These are phyloP conservation scores for Andrena chrysosceles DNA, from an alignment of 2,888 invertebrate genomes.

Conservation along the genomic window DNA sequence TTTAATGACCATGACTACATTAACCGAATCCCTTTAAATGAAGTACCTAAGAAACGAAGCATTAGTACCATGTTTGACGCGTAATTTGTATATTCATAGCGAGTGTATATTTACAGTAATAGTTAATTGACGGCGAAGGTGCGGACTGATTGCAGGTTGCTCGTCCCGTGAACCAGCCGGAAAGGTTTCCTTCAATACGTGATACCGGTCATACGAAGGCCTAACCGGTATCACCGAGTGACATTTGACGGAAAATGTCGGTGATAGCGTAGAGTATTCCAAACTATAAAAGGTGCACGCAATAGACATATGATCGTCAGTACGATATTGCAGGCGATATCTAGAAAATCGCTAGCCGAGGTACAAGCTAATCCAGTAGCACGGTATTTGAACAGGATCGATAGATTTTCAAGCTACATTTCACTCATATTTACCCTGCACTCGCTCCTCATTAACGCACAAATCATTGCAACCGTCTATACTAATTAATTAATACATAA, in stretches of 20 bases:
- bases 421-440: background rate
- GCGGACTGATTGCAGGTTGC: conserved; percentile 52
- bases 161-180: conserved; percentile 41
- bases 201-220: conserved; percentile 52
- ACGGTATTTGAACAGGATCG: background rate
- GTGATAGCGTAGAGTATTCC: conserved; percentile 63
- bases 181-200: conserved; percentile 45
- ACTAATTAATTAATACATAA: no score
- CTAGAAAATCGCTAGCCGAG: conserved; percentile 50
- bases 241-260: conserved; percentile 75
- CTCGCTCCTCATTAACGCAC: background rate
- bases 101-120: conserved; percentile 8
- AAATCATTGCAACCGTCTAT: background rate
- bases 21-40: no score
- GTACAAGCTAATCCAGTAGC: background rate
- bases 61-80: background rate
- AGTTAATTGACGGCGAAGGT: conserved; percentile 46
- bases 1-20: no score
- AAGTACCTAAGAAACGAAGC: background rate
- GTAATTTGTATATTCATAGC: conserved; percentile 36
- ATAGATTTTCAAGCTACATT: background rate
- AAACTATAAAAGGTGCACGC: conserved; percentile 74
- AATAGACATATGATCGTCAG: conserved; percentile 64
- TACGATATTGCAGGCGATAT: conserved; percentile 54
- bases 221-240: conserved; percentile 77